Evolutionary conservation across 1,140 invertebrate genomes (phyloP).

Genomic region (Leptopilina clavipes): DNA sequence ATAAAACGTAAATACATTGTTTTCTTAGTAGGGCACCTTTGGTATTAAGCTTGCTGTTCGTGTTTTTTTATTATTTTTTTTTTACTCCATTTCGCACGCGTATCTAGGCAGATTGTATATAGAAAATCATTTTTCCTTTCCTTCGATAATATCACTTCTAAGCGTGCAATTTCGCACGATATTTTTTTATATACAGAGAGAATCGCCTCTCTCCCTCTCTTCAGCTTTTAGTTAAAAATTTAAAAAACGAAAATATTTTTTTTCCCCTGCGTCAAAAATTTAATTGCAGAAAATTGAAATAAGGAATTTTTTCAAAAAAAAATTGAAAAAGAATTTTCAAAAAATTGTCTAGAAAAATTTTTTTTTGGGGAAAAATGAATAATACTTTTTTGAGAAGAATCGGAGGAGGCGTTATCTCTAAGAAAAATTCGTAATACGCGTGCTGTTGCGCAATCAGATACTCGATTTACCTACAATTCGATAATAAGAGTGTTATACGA

Average conservation of each 20-base stretch:
- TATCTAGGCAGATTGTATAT: slow-evolving; percentile 12
- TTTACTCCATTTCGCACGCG: slow-evolving; percentile 40
- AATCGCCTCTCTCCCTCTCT: slow-evolving; percentile 12
- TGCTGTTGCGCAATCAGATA: slow-evolving; percentile 26
- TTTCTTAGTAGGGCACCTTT: slow-evolving; percentile 76
- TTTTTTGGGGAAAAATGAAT: neutral
- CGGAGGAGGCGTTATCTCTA: slow-evolving; percentile 23
- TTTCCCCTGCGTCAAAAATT: no score
- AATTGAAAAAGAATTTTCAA: no score
- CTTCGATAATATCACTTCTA: slow-evolving; percentile 31
- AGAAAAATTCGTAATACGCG: slow-evolving; percentile 31
- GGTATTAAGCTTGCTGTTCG: slow-evolving; percentile 75
- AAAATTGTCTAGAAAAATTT: no score
- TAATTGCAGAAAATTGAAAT: no score
- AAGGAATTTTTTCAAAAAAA: no score
- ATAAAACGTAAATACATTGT: slow-evolving; percentile 75
- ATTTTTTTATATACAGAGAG: neutral
- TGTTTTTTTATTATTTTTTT: slow-evolving; percentile 53
- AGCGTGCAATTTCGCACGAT: neutral
- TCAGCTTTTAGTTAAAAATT: no score
- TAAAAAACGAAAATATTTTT: no score
- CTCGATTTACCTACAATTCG: slow-evolving; percentile 33
- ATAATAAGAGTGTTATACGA: slow-evolving; percentile 33
- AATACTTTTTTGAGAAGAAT: neutral
- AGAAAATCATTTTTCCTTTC: neutral